Conservation (phyloP, 2,888 invertebrate genomes). For the Erpobdella octoculata region DNA sequence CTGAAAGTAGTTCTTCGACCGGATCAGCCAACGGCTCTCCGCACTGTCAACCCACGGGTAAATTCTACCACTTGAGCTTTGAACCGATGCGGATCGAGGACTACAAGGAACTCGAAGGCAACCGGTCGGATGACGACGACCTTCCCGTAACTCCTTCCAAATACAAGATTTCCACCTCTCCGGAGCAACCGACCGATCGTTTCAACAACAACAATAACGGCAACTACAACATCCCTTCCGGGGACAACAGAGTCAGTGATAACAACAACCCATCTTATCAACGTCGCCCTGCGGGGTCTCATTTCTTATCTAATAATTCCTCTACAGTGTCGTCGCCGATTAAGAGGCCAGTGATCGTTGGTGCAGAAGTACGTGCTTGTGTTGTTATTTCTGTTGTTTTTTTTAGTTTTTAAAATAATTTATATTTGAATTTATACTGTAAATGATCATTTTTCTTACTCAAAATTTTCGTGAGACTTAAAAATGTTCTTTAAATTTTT, state of each 20-base stretch:
- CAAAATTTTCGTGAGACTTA: neutral
- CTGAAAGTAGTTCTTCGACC: neutral
- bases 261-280: no score
- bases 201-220: neutral
- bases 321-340: neutral
- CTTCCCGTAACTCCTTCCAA: neutral
- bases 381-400: no score
- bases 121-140: neutral
- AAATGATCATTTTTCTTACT: neutral
- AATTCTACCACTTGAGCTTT: constrained; percentile 25
- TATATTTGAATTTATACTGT: no score
- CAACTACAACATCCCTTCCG: no score
- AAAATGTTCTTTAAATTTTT: no score
- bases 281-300: neutral
- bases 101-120: constrained; percentile 16
- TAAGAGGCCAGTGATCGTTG: neutral
- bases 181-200: neutral
- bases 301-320: neutral
- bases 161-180: neutral
- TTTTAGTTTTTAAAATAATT: no score
- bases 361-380: neutral
- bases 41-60: neutral
- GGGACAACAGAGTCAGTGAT: neutral
- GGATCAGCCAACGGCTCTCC: no score
- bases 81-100: constrained; percentile 25